Conservation (phyloP, 2,113 vertebrate genomes). For the Misgurnus anguillicaudatus region DNA sequence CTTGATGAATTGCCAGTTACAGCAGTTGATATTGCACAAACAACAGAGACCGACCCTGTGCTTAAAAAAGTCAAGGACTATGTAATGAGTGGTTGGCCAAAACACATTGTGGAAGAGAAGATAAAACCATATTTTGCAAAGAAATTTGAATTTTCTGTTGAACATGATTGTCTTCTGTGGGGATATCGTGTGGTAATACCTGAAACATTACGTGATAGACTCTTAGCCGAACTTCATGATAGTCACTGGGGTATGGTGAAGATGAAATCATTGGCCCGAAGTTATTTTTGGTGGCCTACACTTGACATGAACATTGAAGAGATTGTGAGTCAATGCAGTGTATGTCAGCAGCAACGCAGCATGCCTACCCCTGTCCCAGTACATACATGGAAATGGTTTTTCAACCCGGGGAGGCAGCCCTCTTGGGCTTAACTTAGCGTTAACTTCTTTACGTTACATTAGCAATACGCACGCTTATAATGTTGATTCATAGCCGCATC, state of each 20-base stretch:
- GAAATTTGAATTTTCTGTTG: constrained; percentile 14
- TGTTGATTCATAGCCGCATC: too few relatives aligned
- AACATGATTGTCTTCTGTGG: constrained; percentile 40
- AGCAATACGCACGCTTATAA: too few relatives aligned
- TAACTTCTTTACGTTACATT: too few relatives aligned
- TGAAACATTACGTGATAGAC: not conserved
- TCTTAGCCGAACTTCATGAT: constrained; percentile 33
- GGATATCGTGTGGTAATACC: constrained; percentile 30
- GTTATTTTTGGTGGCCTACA: constrained; percentile 32
- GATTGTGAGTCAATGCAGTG: not conserved
- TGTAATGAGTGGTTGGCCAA: constrained; percentile 17
- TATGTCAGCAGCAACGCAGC: constrained; percentile 11
- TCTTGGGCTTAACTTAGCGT: too few relatives aligned
- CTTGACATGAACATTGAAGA: constrained; percentile 14
- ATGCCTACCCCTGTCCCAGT: constrained; percentile 20
- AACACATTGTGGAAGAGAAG: constrained; percentile 1
- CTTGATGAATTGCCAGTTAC: constrained; percentile 23
- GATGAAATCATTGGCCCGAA: constrained; percentile 30
- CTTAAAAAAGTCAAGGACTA: constrained; percentile 18
- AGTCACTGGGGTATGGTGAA: constrained; percentile 39
- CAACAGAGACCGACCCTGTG: constrained; percentile 1
- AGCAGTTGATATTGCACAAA: constrained; percentile 9
- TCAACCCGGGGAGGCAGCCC: too few relatives aligned
- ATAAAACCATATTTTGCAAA: constrained; percentile 20
- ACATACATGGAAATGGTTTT: constrained; percentile 30